phyloP scores from a whole-genome alignment of 2,888 invertebrate species.

The Coenonympha glycerion region DNA sequence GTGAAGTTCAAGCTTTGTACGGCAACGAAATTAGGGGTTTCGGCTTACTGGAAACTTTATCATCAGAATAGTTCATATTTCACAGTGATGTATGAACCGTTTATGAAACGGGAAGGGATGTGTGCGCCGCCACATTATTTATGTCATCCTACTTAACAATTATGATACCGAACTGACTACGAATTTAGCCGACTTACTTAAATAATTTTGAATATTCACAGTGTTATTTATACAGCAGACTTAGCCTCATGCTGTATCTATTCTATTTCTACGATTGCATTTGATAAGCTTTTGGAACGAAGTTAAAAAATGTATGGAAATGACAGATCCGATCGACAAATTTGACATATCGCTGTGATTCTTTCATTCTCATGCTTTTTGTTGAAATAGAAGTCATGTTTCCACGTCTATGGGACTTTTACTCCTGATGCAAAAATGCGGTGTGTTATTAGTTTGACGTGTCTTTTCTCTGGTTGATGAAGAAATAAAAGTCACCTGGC shows the following conservation, averaged over 20 bases:
- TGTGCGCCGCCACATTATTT: conserved; percentile 1
- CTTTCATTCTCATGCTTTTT: no score
- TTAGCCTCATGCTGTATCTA: no score
- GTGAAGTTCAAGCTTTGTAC: conserved; percentile 20
- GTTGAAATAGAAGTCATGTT: no score
- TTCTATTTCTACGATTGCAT: no score
- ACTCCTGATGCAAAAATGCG: no score
- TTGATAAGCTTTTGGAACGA: no score
- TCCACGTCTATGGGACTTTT: no score
- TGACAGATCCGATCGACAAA: no score
- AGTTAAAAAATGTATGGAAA: no score
- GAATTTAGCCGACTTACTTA: not conserved
- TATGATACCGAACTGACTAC: not conserved
- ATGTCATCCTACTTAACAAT: conserved; percentile 2
- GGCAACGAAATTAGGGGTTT: conserved; percentile 15
- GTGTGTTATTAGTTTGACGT: no score
- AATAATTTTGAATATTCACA: not conserved
- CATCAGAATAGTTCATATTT: conserved; percentile 12
- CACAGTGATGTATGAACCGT: conserved; percentile 8
- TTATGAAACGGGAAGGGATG: conserved; percentile 1
- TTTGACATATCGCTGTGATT: not conserved
- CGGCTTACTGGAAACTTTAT: conserved; percentile 15
- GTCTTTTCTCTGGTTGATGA: no score
- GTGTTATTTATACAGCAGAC: not conserved
- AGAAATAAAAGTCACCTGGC: no score